Percentiles rank a stretch among this genome's conserved stretches.
phyloP scores from a whole-genome alignment of 2,797 vertebrate genomes.

The Eurystomus glaucurus region DNA sequence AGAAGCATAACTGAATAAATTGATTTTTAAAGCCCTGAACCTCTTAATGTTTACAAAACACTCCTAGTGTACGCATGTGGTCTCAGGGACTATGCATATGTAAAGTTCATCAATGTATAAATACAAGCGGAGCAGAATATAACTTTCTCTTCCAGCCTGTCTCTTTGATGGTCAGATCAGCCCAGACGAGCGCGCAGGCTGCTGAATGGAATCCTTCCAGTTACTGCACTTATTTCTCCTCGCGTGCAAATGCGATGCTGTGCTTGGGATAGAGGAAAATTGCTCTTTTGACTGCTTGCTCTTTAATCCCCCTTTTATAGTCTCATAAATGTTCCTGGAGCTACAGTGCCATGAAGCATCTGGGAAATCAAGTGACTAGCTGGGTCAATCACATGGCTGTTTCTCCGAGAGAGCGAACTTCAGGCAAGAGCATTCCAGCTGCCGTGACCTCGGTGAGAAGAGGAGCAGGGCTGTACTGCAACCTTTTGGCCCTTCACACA shows the following conservation, averaged over 20 bases:
- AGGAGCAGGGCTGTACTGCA: background rate
- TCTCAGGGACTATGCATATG: background rate
- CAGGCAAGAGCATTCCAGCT: background rate
- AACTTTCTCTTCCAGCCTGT: background rate
- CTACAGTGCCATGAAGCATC: background rate
- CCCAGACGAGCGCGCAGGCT: background rate
- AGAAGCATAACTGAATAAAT: background rate
- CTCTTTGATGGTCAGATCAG: background rate
- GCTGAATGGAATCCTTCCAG: background rate
- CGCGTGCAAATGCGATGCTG: background rate
- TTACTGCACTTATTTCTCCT: background rate
- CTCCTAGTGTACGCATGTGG: background rate
- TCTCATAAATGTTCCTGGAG: background rate
- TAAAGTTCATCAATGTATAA: background rate
- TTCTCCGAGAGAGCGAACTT: background rate
- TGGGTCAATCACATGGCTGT: background rate
- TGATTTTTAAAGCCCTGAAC: background rate
- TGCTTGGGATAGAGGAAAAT: background rate
- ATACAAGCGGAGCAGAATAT: background rate
- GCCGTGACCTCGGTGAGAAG: background rate
- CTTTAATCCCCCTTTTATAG: background rate
- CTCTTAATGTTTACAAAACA: background rate
- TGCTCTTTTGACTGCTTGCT: conserved; percentile 4
- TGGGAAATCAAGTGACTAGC: background rate
- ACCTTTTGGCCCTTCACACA: background rate